Evolutionary conservation across 2,113 vertebrate genomes (phyloP).

Genomic region (Actenoides lindsayi): DNA sequence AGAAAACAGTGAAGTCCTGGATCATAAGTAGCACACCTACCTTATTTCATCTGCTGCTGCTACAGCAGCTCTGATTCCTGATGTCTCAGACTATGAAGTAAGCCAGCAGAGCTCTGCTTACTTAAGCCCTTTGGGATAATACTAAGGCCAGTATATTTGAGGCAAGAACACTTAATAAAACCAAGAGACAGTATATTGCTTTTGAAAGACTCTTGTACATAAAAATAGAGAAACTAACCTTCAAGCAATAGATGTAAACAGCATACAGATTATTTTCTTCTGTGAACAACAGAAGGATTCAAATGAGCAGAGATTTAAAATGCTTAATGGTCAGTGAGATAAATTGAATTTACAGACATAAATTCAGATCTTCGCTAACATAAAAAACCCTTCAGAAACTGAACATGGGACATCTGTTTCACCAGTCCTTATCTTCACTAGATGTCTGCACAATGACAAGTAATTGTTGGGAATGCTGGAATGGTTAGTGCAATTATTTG

Average conservation of each 20-base stretch:
- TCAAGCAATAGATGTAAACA: neutral
- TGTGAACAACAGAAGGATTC: neutral
- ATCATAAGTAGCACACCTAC: neutral
- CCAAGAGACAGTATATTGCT: neutral
- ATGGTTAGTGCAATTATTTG: neutral
- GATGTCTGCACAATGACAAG: neutral
- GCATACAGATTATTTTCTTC: slow-evolving; percentile 15
- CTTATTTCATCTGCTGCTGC: neutral
- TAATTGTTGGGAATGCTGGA: neutral
- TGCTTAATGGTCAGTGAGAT: neutral
- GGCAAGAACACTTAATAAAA: slow-evolving; percentile 35
- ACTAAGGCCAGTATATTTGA: slow-evolving; percentile 8
- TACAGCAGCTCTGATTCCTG: neutral
- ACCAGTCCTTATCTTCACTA: neutral
- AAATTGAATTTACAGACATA: neutral
- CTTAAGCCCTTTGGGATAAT: slow-evolving; percentile 17
- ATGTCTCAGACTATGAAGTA: neutral
- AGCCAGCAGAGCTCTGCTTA: neutral
- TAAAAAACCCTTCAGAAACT: neutral
- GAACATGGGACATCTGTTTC: neutral
- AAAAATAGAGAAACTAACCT: slow-evolving; percentile 17
- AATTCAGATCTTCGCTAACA: neutral
- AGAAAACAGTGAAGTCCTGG: neutral
- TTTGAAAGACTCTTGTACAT: neutral
- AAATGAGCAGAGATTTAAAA: slow-evolving; percentile 4